Evolutionary conservation across 2,113 vertebrate species (phyloP).

Genomic region (Piaya cayana): DNA sequence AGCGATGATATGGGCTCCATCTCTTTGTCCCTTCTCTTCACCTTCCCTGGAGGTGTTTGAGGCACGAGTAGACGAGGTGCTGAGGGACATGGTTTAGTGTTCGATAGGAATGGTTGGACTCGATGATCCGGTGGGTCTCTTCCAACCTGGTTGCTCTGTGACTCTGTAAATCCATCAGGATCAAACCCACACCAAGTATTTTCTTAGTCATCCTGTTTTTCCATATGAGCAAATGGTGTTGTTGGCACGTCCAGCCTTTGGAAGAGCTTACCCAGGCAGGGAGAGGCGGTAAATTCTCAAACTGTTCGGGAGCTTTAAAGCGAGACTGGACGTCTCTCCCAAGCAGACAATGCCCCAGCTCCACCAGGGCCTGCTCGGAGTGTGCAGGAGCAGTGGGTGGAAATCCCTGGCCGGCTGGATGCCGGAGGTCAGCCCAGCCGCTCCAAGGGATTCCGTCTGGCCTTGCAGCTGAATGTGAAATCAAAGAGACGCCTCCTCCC

Average conservation of each 20-base stretch:
- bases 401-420: not conserved
- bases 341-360: not conserved
- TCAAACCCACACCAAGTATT: not conserved
- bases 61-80: too few relatives aligned
- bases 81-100: too few relatives aligned
- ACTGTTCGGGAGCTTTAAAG: not conserved
- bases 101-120: too few relatives aligned
- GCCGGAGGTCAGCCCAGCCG: not conserved
- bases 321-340: not conserved
- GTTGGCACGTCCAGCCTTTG: not conserved
- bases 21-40: not conserved
- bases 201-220: not conserved
- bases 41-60: too few relatives aligned
- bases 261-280: not conserved
- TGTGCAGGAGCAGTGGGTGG: fast-evolving
- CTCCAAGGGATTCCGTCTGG: not conserved
- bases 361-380: not conserved
- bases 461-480: not conserved
- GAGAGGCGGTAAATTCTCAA: not conserved
- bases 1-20: not conserved
- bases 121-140: too few relatives aligned
- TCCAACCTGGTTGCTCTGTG: too few relatives aligned
- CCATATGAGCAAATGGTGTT: not conserved
- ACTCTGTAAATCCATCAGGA: slow-evolving; percentile 11
- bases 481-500: not conserved